Conservation (phyloP, 1,140 invertebrate genomes). For the Drosophila insularis region DNA sequence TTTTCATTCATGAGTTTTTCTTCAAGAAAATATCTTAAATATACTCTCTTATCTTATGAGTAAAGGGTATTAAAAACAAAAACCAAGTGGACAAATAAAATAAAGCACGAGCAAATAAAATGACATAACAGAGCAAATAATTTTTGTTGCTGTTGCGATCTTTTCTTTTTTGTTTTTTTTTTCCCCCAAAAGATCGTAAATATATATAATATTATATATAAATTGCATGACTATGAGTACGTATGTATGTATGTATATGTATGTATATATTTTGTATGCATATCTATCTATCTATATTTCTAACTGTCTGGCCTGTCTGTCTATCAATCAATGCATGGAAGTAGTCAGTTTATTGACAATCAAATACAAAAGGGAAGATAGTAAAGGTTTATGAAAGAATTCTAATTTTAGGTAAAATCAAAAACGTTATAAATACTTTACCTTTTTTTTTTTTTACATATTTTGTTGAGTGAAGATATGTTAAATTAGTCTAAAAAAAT, state of each 20-base stretch:
- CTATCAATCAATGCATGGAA: conserved; percentile 24
- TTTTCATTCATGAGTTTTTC: neutral
- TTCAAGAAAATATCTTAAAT: neutral
- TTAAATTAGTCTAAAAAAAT: too few species aligned
- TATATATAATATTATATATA: conserved; percentile 21
- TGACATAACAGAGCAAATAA: conserved; percentile 76
- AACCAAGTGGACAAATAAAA: conserved; percentile 20
- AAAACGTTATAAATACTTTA: too few species aligned
- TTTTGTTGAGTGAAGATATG: too few species aligned
- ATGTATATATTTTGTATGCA: conserved; percentile 16
- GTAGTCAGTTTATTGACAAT: neutral
- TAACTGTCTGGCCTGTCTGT: conserved; percentile 38
- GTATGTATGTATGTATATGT: conserved; percentile 14
- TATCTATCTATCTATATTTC: conserved; percentile 18
- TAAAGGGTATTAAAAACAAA: neutral
- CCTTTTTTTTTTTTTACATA: too few species aligned
- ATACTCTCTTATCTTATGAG: neutral
- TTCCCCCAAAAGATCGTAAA: conserved; percentile 31
- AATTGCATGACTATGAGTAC: neutral
- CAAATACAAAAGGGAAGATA: neutral
- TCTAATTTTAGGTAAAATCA: too few species aligned
- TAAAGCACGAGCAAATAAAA: conserved; percentile 49
- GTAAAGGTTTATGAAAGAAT: too few species aligned
- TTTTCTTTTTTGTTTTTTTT: conserved; percentile 10
- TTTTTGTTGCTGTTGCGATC: conserved; percentile 26